Base-by-base conservation (phyloP, 2,797 vertebrate genomes). In the Mus minutoides region DNA sequence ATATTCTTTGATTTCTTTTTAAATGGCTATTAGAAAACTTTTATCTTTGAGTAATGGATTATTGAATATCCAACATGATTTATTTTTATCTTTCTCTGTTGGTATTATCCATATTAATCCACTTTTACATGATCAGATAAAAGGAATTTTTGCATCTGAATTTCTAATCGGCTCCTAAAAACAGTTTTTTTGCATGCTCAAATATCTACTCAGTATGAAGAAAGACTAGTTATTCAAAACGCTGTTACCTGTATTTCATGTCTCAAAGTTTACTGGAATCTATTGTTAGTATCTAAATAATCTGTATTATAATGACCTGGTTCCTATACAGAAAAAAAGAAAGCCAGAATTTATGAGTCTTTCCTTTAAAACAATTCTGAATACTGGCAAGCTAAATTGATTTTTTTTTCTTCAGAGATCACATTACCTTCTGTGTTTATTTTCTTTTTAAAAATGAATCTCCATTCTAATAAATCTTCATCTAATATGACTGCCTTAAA, bases 11-110 rank as follows among this genome's bases (percentile, higher is more conserved):
- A 98, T 98, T 98, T 98, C 29, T 6, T 98, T 98, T 98, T 98
- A 98, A 98, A 98, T 98, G 95, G 95, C 94, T 98, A 98, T 98
- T 98, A 98, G 97, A 98, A 98, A 98, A 98, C 98, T 97, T 98
- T 98, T 98, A 98, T 98, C 97, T 96, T 98, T 98, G 98, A 98
- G 97, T 98, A 98, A 98, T 98, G 98, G 96, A 96, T 96, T 97
- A 97, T 97, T 98, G 97, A 98, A 98, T 98, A 98, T 98, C 97
- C 97, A 97, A 93, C 97, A 96, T 97, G 98, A 98, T 95, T 90
- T 96, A 90, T 96, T 98, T 98, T 98, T 97, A 97, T 98, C 98
- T 97, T 98, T 82, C 92, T 97, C 78, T 98, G 88, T 97, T 98
- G 0, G 0, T 97, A 97, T 98, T 97, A 98, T 98, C 93, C 97